A percentile compares a stretch with the other conserved stretches of the same genome.
Conservation (phyloP, 2,888 invertebrate species). For the Calliscelio sp. region DNA sequence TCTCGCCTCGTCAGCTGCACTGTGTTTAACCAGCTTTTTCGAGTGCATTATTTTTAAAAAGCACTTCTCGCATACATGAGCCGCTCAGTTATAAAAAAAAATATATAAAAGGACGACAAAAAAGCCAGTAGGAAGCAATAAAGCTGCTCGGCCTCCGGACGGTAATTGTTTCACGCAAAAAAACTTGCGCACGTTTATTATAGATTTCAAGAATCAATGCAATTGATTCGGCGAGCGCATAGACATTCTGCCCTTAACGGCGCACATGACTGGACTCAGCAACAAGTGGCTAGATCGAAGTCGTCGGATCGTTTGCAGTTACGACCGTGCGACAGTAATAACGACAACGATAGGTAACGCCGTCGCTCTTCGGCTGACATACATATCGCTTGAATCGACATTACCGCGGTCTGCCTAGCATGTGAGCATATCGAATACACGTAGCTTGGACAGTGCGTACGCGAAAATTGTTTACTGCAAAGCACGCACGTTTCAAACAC, state of each 20-base stretch:
- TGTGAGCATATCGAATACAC: conserved; percentile 42
- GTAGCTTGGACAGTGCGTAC: conserved; percentile 36
- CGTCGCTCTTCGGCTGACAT: conserved; percentile 77
- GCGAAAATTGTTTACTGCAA: conserved; percentile 45
- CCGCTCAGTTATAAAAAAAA: no score
- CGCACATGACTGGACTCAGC: conserved; percentile 37
- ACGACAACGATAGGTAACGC: conserved; percentile 52
- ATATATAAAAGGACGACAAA: conserved; percentile 5
- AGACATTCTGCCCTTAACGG: conserved; percentile 37
- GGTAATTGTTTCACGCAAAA: conserved; percentile 33
- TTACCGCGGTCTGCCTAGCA: conserved; percentile 65
- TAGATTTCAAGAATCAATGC: conserved; percentile 50
- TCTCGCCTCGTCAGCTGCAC: background rate
- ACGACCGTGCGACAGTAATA: conserved; percentile 45
- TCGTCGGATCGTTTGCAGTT: conserved; percentile 41
- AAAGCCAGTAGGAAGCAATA: conserved; percentile 37
- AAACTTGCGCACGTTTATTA: conserved; percentile 30
- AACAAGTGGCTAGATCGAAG: conserved; percentile 44
- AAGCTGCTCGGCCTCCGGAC: conserved; percentile 18
- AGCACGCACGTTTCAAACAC: conserved; percentile 63
- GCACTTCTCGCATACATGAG: background rate
- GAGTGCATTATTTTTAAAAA: background rate
- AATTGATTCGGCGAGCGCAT: conserved; percentile 46
- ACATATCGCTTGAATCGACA: conserved; percentile 79
- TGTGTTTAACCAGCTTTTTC: background rate